Evolutionary conservation across 2,113 vertebrate genomes (phyloP), one percentile per base, ranked within the genome.

Genomic region (Nanger granti): DNA sequence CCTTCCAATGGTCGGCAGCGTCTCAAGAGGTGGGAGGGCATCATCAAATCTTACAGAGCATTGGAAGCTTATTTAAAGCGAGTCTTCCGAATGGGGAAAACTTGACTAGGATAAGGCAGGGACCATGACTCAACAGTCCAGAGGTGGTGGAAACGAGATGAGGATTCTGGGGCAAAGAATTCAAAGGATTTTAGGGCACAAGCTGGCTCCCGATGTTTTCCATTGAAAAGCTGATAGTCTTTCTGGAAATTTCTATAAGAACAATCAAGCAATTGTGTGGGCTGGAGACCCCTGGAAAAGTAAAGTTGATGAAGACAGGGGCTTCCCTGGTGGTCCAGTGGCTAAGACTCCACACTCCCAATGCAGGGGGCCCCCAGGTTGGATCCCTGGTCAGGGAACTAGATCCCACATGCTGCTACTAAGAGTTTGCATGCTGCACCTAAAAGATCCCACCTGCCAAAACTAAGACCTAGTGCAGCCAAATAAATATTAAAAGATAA

Each of bases 21-120:
- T 62, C 37, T 93, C 69, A 73, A 8, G 49, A 37, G 47, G 10
- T 12, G 31, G 92, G 54, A 49, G 55, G 37, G 3, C 69, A 11
- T 1, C 0, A 1, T 8, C n/a, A 28, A 29, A 3, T 5, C 14
- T 14, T 8, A 5, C 7, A 11, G 31, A 66, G 57, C 54, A 44
- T 0, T 34, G 22, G 15, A 62, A 92, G 12, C 15, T 47, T 44
- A 44, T 62, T 76, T 52, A 87, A 90, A 18, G 31, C 7, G 1
- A 1, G 14, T 34, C 62, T 37, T 93, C 57, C n/a, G 18, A 17
- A n/a, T 2, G n/a, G 17, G n/a, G n/a, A n/a, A 49, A 60, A 18
- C 41, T 66, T 62, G 18, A 29, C 22, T 12, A 7, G 60, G 34
- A 55, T 6, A 3, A 4, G 24, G 34, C 15, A 34, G 18, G 11